Evolutionary conservation across 2,113 vertebrate species (phyloP).

Genomic region (Tapirus terrestris): DNA sequence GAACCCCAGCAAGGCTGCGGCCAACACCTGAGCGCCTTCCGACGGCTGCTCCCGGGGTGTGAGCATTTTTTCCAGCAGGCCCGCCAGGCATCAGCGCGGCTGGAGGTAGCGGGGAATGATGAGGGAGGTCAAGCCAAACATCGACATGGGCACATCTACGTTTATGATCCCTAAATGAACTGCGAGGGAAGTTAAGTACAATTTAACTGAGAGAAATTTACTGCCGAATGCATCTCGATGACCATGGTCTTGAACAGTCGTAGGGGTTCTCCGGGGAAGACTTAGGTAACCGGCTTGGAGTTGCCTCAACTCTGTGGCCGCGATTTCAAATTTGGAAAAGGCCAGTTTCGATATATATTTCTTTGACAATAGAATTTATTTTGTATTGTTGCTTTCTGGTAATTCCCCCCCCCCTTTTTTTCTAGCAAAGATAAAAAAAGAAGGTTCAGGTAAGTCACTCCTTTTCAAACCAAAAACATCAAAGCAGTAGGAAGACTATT

Average conservation of each 20-base stretch:
- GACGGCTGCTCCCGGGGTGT: conserved; percentile 68
- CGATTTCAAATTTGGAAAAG: conserved; percentile 65
- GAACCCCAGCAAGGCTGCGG: background rate
- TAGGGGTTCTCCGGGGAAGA: background rate
- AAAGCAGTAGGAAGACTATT: background rate
- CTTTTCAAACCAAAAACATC: conserved; percentile 43
- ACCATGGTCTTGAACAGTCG: background rate
- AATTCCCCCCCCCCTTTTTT: conserved; percentile 67
- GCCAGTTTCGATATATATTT: background rate
- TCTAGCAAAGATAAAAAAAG: conserved; percentile 64
- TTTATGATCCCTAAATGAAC: conserved; percentile 75
- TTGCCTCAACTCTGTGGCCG: background rate
- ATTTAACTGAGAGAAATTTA: conserved; percentile 82
- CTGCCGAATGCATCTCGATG: conserved; percentile 64
- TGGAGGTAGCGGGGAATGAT: conserved; percentile 24
- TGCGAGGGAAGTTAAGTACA: conserved; percentile 71
- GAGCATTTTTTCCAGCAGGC: conserved; percentile 73
- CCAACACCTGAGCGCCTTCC: conserved; percentile 49
- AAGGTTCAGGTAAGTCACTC: conserved; percentile 74
- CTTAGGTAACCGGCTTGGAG: background rate
- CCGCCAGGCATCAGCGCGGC: conserved; percentile 80
- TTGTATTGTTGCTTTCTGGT: conserved; percentile 41
- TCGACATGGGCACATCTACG: conserved; percentile 77
- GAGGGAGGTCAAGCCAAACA: conserved; percentile 81
- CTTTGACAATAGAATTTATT: background rate